A percentile compares a stretch with the other conserved stretches of the same genome.
phyloP scores from a whole-genome alignment of 2,113 vertebrate species.

The Bucco capensis region DNA sequence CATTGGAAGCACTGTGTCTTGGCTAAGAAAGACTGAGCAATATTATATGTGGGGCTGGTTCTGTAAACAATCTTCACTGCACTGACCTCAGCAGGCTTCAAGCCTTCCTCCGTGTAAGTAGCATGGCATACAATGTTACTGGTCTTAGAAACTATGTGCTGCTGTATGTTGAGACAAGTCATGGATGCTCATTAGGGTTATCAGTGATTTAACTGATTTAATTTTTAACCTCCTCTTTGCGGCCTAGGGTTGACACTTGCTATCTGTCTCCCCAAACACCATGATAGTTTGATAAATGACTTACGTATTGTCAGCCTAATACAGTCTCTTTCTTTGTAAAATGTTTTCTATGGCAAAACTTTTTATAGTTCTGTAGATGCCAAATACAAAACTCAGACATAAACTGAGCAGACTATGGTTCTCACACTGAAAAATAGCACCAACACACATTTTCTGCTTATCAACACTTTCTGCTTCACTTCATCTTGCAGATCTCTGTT shows the following conservation, averaged over 20 bases:
- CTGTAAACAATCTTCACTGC: background rate
- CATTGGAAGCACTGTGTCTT: background rate
- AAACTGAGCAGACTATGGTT: background rate
- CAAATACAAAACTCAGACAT: background rate
- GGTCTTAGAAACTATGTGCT: background rate
- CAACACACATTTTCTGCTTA: background rate
- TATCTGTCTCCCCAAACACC: background rate
- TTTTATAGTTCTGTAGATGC: conserved; percentile 29
- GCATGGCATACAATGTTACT: fast-evolving
- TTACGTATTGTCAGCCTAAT: background rate
- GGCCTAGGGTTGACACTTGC: background rate
- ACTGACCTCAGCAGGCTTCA: background rate
- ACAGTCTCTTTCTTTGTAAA: background rate
- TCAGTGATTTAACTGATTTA: background rate
- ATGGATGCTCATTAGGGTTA: background rate
- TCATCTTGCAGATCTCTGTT: background rate
- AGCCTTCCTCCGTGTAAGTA: fast-evolving
- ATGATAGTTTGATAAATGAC: conserved; percentile 20
- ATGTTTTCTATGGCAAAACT: conserved; percentile 13
- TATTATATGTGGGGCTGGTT: background rate
- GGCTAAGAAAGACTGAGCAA: background rate
- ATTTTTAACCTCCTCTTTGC: background rate
- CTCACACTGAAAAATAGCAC: background rate
- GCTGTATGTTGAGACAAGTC: background rate
- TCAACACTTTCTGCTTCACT: background rate